A percentile compares a stretch with the other conserved stretches of the same genome.
Conservation (phyloP, 2,888 invertebrate species). For the Machimus atricapillus region DNA sequence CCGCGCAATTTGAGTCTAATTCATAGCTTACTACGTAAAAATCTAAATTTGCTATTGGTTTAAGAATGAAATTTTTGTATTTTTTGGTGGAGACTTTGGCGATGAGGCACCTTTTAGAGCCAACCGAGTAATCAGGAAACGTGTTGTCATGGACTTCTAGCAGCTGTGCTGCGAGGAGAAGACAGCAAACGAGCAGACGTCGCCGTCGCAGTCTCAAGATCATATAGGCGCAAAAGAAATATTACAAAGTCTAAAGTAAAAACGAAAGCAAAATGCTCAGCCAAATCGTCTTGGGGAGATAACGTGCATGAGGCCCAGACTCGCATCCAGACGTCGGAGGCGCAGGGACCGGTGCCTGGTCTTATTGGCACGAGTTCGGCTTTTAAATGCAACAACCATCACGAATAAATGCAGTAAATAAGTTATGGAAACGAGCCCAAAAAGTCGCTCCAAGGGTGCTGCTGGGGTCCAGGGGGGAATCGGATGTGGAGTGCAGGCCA, state of each 20-base stretch:
- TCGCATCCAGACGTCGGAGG: not conserved
- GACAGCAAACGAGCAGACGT: not conserved
- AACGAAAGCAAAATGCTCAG: constrained; percentile 24
- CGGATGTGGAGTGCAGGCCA: not conserved
- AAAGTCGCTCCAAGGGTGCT: not conserved
- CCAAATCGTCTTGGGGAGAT: constrained; percentile 13
- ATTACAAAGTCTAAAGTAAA: constrained; percentile 5
- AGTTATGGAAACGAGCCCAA: constrained; percentile 29
- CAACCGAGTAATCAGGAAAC: constrained; percentile 7
- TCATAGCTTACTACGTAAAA: too few relatives aligned
- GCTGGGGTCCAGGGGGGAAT: not conserved
- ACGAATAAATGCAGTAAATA: constrained; percentile 32
- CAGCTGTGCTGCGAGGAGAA: not conserved
- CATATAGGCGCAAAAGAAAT: constrained; percentile 5
- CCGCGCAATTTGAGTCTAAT: too few relatives aligned
- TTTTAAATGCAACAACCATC: constrained; percentile 35
- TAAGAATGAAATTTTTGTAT: not conserved
- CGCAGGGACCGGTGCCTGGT: not conserved
- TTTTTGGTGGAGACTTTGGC: not conserved
- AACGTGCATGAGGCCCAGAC: not conserved
- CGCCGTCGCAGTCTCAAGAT: constrained; percentile 16
- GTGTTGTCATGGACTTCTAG: constrained; percentile 9
- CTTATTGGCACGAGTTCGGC: constrained; percentile 26
- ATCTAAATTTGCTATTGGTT: too few relatives aligned
- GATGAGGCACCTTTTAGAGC: not conserved